Percentiles rank a stretch among this genome's conserved stretches.
Evolutionary conservation across 1,140 invertebrate genomes (phyloP).

Genomic region (Drosophila hydei): DNA sequence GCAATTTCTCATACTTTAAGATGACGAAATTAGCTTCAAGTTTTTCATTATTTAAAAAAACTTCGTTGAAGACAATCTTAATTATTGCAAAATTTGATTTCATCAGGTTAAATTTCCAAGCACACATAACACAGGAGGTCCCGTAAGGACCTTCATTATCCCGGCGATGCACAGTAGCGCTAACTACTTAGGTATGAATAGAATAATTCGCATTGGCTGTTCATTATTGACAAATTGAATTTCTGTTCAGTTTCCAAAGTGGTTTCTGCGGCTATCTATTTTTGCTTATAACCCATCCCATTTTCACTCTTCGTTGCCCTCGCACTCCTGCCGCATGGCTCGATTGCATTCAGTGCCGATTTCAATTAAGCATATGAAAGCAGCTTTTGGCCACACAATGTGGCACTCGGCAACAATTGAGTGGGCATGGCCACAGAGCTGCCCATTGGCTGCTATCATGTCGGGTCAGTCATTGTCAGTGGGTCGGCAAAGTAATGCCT

Average conservation of each 20-base stretch:
- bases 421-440: constrained; percentile 32
- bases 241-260: constrained; percentile 6
- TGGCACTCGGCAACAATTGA: constrained; percentile 48
- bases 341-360: constrained; percentile 24
- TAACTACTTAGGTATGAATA: background rate
- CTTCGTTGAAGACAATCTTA: too few species aligned
- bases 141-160: background rate
- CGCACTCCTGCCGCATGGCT: background rate
- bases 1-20: too few species aligned
- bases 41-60: too few species aligned
- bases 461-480: constrained; percentile 3
- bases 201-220: background rate
- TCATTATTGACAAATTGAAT: background rate
- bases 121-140: too few species aligned
- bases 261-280: constrained; percentile 5
- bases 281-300: background rate
- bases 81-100: too few species aligned
- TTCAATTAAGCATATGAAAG: constrained; percentile 59
- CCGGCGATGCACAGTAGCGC: background rate
- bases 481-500: constrained; percentile 9
- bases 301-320: too few species aligned
- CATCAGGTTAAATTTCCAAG: too few species aligned
- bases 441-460: constrained; percentile 30
- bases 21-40: too few species aligned
- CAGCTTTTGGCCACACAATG: constrained; percentile 39